Percentiles rank a stretch among this genome's conserved stretches.
phyloP scores from a whole-genome alignment of 2,113 vertebrate genomes.

The Malurus elegans region DNA sequence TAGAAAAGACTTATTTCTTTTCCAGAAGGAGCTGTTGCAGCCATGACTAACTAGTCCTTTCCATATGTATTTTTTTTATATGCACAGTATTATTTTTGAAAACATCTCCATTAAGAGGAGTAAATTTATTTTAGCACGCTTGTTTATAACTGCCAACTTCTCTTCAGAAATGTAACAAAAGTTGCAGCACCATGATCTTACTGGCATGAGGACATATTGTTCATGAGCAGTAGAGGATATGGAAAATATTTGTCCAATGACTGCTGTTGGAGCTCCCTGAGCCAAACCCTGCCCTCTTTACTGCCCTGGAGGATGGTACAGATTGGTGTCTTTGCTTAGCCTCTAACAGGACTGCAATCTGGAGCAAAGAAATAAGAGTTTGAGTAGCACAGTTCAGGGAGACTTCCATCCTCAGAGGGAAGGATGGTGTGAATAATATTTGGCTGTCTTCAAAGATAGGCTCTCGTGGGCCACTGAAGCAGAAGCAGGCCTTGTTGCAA shows the following conservation, averaged over 20 bases:
- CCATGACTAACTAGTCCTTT: neutral
- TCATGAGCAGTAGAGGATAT: neutral
- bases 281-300: neutral
- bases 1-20: neutral
- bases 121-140: neutral
- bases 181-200: neutral
- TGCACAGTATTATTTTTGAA: neutral
- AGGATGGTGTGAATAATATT: neutral
- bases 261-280: neutral
- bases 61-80: neutral
- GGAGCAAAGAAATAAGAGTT: neutral
- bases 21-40: neutral
- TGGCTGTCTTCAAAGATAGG: neutral
- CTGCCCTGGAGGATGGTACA: neutral
- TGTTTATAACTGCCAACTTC: neutral
- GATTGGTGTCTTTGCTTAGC: neutral
- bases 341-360: neutral
- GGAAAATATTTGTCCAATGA: slow-evolving; percentile 20
- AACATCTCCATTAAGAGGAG: neutral
- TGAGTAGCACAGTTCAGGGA: neutral
- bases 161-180: neutral
- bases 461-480: neutral
- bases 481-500: neutral
- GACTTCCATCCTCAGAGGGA: neutral
- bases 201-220: neutral